Conservation (phyloP, 2,113 vertebrate species). For the Ciconia maguari region DNA sequence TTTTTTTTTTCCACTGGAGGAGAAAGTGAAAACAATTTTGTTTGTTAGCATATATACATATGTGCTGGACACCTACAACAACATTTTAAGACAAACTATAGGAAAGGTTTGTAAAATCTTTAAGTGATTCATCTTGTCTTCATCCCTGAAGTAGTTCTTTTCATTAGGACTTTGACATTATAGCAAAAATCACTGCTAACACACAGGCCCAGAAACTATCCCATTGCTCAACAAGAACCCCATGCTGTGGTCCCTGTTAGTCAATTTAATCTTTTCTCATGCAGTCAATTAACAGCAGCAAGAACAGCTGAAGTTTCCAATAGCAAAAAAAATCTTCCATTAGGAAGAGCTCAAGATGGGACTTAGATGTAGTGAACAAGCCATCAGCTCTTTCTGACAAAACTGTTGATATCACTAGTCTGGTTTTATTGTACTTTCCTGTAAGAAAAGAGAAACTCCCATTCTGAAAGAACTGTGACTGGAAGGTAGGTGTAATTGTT, state of each 20-base stretch:
- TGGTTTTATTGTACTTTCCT: background rate
- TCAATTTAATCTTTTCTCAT: background rate
- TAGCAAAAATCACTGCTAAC: background rate
- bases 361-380: background rate
- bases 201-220: background rate
- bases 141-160: background rate
- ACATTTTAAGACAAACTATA: background rate
- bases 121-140: background rate
- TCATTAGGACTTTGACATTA: background rate
- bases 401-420: background rate
- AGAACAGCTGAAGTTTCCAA: background rate
- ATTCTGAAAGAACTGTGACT: background rate
- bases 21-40: background rate
- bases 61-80: background rate
- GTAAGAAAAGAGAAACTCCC: background rate
- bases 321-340: background rate
- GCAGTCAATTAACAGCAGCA: background rate
- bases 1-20: background rate
- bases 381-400: background rate
- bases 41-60: background rate
- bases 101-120: background rate
- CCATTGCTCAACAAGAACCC: background rate
- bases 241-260: background rate
- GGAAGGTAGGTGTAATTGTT: background rate
- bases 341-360: background rate